Conservation (phyloP, 2,113 vertebrate genomes). For the Corynorhinus townsendii region DNA sequence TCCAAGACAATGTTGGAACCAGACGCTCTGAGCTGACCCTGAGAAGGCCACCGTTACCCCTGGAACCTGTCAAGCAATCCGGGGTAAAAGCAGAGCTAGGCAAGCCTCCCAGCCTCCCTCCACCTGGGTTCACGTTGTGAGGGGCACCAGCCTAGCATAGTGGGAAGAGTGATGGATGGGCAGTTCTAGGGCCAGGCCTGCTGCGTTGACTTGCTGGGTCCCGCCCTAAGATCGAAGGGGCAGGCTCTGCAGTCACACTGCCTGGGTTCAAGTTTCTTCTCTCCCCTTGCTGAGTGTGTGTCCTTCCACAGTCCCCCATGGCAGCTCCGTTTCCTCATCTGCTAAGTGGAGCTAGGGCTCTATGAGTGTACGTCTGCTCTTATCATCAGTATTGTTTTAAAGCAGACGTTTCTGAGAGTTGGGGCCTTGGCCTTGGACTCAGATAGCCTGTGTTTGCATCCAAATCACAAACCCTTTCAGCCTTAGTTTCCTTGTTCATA, state of each 20-base stretch:
- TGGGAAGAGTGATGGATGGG: fast-evolving
- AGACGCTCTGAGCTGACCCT: background rate
- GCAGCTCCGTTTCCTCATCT: background rate
- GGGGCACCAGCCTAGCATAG: background rate
- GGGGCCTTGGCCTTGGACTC: background rate
- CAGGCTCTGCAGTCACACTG: background rate
- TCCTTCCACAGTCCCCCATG: background rate
- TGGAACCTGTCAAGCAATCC: background rate
- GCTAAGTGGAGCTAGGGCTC: background rate
- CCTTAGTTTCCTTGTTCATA: background rate
- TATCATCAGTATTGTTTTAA: background rate
- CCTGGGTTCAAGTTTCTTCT: background rate
- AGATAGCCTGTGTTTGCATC: fast-evolving
- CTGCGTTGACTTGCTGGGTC: fast-evolving
- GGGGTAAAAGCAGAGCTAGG: background rate
- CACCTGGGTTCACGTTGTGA: fast-evolving
- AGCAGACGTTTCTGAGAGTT: background rate
- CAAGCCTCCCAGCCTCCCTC: background rate
- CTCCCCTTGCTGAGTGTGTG: background rate
- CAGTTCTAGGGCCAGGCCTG: fast-evolving
- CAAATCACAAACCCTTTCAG: background rate
- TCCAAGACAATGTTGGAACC: background rate
- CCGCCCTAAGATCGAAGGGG: fast-evolving
- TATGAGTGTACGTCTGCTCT: background rate
- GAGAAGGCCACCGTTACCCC: background rate